A percentile compares a stretch with the other conserved stretches of the same genome.
These are phyloP conservation scores for Prunella himalayana DNA, from an alignment of 2,113 vertebrate genomes.

Conservation along the genomic window DNA sequence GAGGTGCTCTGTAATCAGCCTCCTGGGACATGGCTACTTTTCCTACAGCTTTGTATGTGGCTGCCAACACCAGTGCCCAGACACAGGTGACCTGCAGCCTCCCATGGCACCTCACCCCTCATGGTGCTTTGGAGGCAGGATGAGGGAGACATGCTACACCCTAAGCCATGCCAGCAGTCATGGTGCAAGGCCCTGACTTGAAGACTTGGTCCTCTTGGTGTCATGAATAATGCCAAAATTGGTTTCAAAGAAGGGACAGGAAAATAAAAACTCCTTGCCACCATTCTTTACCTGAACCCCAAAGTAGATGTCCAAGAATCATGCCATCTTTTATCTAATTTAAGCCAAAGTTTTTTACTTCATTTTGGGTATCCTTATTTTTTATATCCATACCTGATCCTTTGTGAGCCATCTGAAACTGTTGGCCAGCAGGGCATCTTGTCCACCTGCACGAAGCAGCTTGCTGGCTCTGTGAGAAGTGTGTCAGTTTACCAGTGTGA, in stretches of 20 bases:
- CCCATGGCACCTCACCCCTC: accelerated
- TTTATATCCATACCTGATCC: neutral
- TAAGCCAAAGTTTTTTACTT: neutral
- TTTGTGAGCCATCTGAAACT: neutral
- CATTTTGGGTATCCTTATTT: neutral
- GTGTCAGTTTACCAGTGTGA: constrained; percentile 27
- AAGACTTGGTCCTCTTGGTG: neutral
- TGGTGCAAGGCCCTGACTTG: neutral
- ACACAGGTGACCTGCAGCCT: neutral
- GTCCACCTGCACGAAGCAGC: constrained; percentile 27
- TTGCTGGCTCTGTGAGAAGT: neutral
- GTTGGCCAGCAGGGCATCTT: neutral
- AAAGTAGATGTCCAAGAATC: neutral
- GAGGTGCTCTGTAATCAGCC: neutral
- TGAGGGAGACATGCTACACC: neutral
- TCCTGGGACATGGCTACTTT: neutral
- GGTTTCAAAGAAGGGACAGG: neutral
- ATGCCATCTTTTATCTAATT: neutral
- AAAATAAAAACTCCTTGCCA: neutral
- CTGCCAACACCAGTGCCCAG: neutral
- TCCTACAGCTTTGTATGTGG: neutral
- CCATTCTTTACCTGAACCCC: neutral
- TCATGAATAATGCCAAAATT: neutral
- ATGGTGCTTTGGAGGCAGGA: neutral
- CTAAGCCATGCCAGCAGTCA: neutral